These are phyloP conservation scores for Ostrea edulis DNA, from an alignment of 1,140 invertebrate species.

Conservation along the genomic window DNA sequence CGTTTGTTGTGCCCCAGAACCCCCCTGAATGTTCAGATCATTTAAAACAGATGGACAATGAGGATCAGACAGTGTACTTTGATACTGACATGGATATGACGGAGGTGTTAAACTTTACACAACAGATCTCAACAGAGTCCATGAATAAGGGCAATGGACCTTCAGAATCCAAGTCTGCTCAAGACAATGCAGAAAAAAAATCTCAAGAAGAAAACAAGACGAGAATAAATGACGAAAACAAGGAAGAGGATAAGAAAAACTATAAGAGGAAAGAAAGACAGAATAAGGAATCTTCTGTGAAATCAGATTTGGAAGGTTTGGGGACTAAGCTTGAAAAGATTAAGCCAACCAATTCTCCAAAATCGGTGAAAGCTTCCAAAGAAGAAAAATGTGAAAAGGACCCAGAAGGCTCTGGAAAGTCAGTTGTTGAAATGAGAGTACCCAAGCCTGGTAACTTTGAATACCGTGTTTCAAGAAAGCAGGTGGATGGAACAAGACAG, in stretches of 20 bases:
- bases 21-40: not conserved
- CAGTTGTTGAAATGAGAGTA: conserved; percentile 60
- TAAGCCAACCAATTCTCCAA: not conserved
- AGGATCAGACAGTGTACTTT: conserved; percentile 59
- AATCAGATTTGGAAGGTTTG: not conserved
- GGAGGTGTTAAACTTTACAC: conserved; percentile 52
- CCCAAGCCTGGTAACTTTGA: conserved; percentile 64
- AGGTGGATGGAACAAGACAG: conserved; percentile 65
- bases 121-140: conserved; percentile 26
- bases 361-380: not conserved
- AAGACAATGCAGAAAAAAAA: not conserved
- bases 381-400: not conserved
- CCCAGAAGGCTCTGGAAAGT: conserved; percentile 37
- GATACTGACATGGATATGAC: conserved; percentile 67
- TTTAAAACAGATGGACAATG: not conserved
- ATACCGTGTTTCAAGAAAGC: conserved; percentile 65
- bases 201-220: not conserved
- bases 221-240: not conserved
- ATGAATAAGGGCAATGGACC: not conserved
- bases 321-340: not conserved
- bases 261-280: not conserved
- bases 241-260: not conserved
- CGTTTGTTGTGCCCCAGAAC: conserved; percentile 45
- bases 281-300: not conserved
- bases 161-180: not conserved